Conservation (phyloP, 1,140 invertebrate genomes). For the Ips typographus region DNA sequence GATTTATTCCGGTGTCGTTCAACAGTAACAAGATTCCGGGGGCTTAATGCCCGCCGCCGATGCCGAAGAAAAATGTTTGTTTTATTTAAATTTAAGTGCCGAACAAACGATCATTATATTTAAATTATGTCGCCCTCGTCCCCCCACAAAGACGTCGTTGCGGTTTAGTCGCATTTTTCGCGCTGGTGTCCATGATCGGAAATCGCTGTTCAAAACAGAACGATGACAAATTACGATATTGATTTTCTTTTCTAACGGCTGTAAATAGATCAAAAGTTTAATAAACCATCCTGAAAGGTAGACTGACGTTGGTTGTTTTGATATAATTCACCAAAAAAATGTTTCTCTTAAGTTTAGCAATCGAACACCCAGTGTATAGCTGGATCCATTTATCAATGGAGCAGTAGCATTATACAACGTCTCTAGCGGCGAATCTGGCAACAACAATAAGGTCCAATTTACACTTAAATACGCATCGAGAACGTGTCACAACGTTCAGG, state of each 20-base stretch:
- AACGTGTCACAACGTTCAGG: slow-evolving; percentile 11
- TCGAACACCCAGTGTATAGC: no score
- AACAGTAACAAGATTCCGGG: slow-evolving; percentile 47
- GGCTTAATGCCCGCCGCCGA: slow-evolving; percentile 42
- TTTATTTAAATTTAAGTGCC: slow-evolving; percentile 52
- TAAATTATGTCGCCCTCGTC: slow-evolving; percentile 43
- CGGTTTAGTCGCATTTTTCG: slow-evolving; percentile 7
- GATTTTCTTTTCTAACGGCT: no score
- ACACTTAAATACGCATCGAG: slow-evolving; percentile 19
- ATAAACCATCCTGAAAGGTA: neutral
- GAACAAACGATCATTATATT: slow-evolving; percentile 48
- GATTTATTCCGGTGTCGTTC: slow-evolving; percentile 51
- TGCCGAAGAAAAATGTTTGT: slow-evolving; percentile 51
- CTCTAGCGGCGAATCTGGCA: neutral
- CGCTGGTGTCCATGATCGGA: slow-evolving; percentile 5
- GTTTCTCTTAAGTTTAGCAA: no score
- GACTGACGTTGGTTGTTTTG: no score
- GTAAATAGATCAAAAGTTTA: no score
- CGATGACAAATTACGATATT: neutral
- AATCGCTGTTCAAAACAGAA: slow-evolving; percentile 11
- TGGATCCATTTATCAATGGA: no score
- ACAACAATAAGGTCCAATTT: slow-evolving; percentile 13
- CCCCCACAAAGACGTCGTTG: neutral
- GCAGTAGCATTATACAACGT: neutral
- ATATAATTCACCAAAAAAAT: no score